Conservation (phyloP, 1,140 invertebrate genomes). For the Ridgeia piscesae region DNA sequence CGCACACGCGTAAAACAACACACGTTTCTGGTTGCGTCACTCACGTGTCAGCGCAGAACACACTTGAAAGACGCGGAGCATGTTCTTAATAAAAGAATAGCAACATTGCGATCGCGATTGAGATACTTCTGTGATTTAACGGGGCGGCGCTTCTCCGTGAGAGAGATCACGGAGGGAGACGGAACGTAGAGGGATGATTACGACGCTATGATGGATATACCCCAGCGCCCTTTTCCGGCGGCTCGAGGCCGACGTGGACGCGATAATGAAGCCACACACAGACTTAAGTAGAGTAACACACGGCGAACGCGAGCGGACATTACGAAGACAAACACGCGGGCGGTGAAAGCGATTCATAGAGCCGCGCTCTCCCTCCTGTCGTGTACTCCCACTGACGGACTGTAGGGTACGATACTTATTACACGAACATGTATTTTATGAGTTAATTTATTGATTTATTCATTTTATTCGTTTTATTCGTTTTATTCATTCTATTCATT, state of each 20-base stretch:
- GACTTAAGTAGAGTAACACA: background rate
- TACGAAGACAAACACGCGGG: background rate
- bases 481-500: too few relatives aligned
- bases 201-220: background rate
- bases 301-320: background rate
- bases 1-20: background rate
- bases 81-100: background rate
- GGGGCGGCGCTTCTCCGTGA: background rate
- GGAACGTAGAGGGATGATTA: background rate
- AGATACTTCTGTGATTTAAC: background rate
- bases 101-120: background rate
- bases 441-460: too few relatives aligned
- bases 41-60: background rate
- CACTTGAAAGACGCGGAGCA: background rate
- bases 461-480: too few relatives aligned
- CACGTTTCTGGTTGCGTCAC: background rate
- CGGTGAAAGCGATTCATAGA: background rate
- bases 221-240: background rate
- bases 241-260: background rate
- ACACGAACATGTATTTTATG: too few relatives aligned
- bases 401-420: too few relatives aligned
- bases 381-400: background rate
- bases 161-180: background rate
- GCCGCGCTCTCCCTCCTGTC: background rate
- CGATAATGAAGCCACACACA: background rate